Evolutionary conservation across 2,113 vertebrate species (phyloP).

Genomic region (Diadophis punctatus): DNA sequence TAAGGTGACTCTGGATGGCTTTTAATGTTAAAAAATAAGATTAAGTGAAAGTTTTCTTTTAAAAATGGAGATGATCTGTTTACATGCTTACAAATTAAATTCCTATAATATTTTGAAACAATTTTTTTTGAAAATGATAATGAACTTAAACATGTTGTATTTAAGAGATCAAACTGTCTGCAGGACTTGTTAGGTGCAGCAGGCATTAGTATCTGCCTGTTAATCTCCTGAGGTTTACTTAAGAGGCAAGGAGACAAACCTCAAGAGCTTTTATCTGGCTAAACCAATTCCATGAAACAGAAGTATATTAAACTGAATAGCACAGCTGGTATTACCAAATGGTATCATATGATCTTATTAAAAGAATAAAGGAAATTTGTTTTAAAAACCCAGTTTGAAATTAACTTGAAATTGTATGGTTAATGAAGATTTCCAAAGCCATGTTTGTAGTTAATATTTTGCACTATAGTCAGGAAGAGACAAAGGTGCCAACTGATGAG

Average conservation of each 20-base stretch:
- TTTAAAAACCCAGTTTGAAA: not conserved
- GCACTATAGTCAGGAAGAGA: not conserved
- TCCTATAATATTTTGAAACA: not conserved
- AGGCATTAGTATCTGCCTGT: slow-evolving; percentile 33
- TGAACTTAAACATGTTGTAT: slow-evolving; percentile 22
- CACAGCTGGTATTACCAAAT: slow-evolving; percentile 14
- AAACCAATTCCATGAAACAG: slow-evolving; percentile 55
- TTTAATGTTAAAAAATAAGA: not conserved
- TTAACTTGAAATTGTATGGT: not conserved
- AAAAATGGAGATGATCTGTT: not conserved
- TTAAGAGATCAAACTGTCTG: slow-evolving; percentile 3
- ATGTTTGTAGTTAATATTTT: not conserved
- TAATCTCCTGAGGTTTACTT: slow-evolving; percentile 50
- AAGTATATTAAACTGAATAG: slow-evolving; percentile 37
- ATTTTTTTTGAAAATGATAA: slow-evolving; percentile 40
- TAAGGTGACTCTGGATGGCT: not conserved
- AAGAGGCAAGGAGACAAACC: slow-evolving; percentile 47
- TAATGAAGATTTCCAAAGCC: not conserved
- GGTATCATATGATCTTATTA: slow-evolving; percentile 22
- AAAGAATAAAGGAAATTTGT: slow-evolving; percentile 3
- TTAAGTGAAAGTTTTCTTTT: not conserved
- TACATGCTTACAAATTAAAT: not conserved
- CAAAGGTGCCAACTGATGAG: not conserved
- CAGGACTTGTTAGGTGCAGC: slow-evolving; percentile 41
- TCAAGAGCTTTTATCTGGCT: slow-evolving; percentile 44